phyloP scores from a whole-genome alignment of 2,113 vertebrate genomes.

The Piaya cayana region DNA sequence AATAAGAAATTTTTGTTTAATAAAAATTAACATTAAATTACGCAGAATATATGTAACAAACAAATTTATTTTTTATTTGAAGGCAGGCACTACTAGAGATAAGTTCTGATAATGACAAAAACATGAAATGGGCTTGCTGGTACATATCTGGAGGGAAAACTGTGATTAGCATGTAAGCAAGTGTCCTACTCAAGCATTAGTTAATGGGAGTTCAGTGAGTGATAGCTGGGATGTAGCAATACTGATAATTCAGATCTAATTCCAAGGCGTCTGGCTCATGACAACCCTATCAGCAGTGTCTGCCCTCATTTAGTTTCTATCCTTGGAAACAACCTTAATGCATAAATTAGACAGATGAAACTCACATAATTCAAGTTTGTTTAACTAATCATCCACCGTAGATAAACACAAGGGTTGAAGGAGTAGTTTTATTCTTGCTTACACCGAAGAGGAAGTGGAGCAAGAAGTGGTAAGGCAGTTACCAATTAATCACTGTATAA shows the following conservation, averaged over 20 bases:
- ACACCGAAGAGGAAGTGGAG: neutral
- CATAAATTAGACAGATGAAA: neutral
- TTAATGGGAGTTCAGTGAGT: neutral
- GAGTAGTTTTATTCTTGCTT: neutral
- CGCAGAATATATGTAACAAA: neutral
- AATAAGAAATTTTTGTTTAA: neutral
- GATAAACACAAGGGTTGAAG: neutral
- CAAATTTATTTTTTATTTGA: neutral
- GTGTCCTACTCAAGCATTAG: neutral
- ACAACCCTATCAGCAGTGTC: neutral
- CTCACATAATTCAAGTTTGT: neutral
- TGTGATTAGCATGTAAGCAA: neutral
- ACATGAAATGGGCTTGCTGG: neutral
- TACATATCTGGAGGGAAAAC: neutral
- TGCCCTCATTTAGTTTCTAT: neutral
- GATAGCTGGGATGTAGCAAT: neutral
- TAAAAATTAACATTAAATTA: neutral
- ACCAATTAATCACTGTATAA: neutral
- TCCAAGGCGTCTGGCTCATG: neutral
- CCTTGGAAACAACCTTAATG: neutral
- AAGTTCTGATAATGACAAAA: neutral
- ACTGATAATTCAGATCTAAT: neutral
- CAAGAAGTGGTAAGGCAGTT: neutral
- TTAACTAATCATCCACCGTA: neutral
- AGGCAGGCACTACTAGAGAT: neutral